Evolutionary conservation across 2,888 invertebrate genomes (phyloP), one percentile per base, ranked within the genome.

Genomic region (Drosophila kokeensis): DNA sequence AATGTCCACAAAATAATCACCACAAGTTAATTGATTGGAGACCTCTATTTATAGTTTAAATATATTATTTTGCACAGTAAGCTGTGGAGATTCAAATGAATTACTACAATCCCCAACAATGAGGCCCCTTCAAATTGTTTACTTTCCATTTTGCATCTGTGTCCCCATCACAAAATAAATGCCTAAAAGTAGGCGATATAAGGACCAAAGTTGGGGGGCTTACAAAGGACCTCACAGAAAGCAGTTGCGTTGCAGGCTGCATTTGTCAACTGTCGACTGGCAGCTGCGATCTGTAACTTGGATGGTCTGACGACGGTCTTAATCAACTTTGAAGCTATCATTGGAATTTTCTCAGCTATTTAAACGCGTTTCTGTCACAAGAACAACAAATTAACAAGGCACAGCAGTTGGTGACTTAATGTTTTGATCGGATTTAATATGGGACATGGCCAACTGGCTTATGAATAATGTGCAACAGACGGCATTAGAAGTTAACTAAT

Each of bases 401-500:
- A 49, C 7, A 49, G 27, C 48, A 2, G 24, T 27, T 27, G 27
- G 24, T 48, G 18, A 8, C 8, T 48, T 15, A 24, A 48, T 48
- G 48, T 15, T 48, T 13, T 4, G 24, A 8, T 48, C 0, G 15
- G 48, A 27, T 27, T 34, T 11, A 8, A 30, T 45, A 45, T 73
- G 54, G 30, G 38, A 45, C 27, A 38, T 24, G 57, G 40, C 53
- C 55, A 67, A 65, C 32, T 50, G 72, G 54, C 62, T 34, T 40
- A 57, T 78, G 61, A 74, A 59, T 65, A 65, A 78, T 69, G 64
- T 65, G 68, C 65, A 78, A 62, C 69, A 62, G 63, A 62, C 55
- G 70, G 45, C 67, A 76, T 70, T 67, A 60, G 66, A 61, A 61
- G 61, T 60, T 74, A 61, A 69, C 77, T 67, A 77, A 77, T 55